A percentile compares a stretch with the other conserved stretches of the same genome.
Conservation (phyloP, 2,888 invertebrate species). For the Brenthis ino region DNA sequence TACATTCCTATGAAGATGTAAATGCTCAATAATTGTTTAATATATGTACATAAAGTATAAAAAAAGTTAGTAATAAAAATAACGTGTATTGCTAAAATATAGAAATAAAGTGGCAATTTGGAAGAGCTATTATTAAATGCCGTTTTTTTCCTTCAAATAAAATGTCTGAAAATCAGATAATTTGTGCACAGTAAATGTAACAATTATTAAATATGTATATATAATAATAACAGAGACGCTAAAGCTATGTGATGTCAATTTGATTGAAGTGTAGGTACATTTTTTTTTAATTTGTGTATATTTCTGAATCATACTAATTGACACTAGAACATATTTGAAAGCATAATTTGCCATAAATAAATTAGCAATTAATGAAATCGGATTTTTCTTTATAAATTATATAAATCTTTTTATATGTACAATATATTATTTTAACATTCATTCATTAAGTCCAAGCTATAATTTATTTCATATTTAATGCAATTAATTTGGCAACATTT, state of each 20-base stretch:
- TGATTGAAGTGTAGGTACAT: background rate
- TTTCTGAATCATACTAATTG: background rate
- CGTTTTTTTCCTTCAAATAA: constrained; percentile 2
- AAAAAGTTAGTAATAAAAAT: constrained; percentile 4
- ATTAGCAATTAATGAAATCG: background rate
- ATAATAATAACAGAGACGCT: background rate
- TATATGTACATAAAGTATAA: background rate
- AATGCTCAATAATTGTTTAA: constrained; percentile 14
- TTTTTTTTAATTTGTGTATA: too few species aligned
- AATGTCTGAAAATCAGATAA: background rate
- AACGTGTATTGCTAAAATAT: constrained; percentile 2
- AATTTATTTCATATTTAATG: background rate
- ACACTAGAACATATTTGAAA: background rate
- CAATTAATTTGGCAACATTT: constrained; percentile 18
- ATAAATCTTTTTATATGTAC: background rate
- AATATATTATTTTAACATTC: too few species aligned
- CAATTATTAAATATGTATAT: too few species aligned
- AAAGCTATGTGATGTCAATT: constrained; percentile 4
- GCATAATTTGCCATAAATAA: constrained; percentile 8
- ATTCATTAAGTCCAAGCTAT: too few species aligned
- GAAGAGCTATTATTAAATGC: background rate
- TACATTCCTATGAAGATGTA: constrained; percentile 10
- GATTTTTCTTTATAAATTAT: background rate
- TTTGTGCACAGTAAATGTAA: constrained; percentile 11
- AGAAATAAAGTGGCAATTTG: constrained; percentile 3